Conservation (phyloP, 2,797 vertebrate species). For the Psittacula echo region DNA sequence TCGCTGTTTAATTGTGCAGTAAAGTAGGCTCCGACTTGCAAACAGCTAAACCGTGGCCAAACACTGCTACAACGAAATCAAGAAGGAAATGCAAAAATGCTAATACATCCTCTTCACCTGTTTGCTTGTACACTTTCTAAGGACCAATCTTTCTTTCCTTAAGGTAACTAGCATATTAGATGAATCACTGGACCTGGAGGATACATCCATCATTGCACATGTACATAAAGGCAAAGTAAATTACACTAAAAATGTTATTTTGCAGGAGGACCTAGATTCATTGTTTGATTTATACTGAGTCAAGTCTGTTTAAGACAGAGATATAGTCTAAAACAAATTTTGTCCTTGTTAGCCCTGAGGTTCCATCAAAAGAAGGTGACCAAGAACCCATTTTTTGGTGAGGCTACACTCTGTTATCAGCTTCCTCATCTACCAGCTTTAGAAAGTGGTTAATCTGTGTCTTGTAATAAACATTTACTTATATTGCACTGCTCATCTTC, state of each 20-base stretch:
- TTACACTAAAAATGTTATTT: slow-evolving; percentile 17
- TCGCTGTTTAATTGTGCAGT: background rate
- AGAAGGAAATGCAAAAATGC: background rate
- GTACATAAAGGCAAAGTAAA: background rate
- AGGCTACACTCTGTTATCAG: background rate
- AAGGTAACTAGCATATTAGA: background rate
- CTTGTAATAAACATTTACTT: background rate
- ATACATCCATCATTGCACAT: background rate
- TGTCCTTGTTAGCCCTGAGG: background rate
- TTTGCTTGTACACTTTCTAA: background rate
- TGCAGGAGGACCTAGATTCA: background rate
- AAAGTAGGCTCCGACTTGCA: background rate
- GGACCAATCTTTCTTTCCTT: background rate
- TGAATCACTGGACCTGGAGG: background rate
- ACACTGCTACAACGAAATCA: background rate
- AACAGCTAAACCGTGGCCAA: background rate
- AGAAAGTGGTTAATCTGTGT: background rate
- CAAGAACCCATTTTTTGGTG: background rate
- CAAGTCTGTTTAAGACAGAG: background rate
- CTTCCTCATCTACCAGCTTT: background rate
- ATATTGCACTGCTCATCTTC: background rate
- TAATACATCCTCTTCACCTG: background rate
- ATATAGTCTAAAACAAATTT: background rate
- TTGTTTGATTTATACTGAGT: slow-evolving; percentile 30
- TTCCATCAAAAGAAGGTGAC: background rate